Conservation (phyloP, 2,113 vertebrate genomes). For the Solea senegalensis region DNA sequence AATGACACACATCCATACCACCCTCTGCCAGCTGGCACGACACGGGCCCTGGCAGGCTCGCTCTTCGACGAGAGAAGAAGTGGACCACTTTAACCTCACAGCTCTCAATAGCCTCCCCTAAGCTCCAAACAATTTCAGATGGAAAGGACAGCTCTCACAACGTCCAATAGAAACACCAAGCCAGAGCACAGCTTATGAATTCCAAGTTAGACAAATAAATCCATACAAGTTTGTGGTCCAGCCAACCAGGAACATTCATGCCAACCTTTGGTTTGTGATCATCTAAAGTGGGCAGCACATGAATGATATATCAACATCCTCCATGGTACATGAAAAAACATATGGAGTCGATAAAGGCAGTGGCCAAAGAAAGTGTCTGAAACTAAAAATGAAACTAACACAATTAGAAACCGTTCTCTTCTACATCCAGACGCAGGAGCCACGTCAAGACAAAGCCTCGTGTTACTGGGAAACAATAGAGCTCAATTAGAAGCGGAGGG, state of each 20-base stretch:
- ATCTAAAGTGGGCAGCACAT: constrained; percentile 48
- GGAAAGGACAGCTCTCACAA: constrained; percentile 56
- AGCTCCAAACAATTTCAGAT: constrained; percentile 66
- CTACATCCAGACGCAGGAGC: constrained; percentile 34
- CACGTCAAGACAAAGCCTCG: constrained; percentile 37
- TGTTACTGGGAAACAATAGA: constrained; percentile 31
- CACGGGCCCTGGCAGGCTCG: constrained; percentile 48
- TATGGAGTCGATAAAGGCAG: constrained; percentile 68
- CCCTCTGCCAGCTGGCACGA: constrained; percentile 72
- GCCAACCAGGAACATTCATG: constrained; percentile 61
- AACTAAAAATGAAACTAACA: constrained; percentile 54
- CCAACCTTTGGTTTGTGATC: constrained; percentile 71
- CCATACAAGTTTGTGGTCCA: constrained; percentile 74
- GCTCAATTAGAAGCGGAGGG: constrained; percentile 17
- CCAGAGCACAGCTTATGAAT: constrained; percentile 67
- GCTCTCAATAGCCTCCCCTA: constrained; percentile 64
- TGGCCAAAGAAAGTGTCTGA: constrained; percentile 46
- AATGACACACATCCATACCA: constrained; percentile 79
- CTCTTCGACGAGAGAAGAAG: constrained; percentile 65
- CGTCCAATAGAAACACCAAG: constrained; percentile 75
- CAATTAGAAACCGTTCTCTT: constrained; percentile 48
- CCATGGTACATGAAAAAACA: constrained; percentile 64
- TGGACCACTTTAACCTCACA: constrained; percentile 76
- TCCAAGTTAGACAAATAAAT: constrained; percentile 79
- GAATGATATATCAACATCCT: constrained; percentile 65